phyloP scores from a whole-genome alignment of 2,797 vertebrate species.

The Nannoperca obscura region DNA sequence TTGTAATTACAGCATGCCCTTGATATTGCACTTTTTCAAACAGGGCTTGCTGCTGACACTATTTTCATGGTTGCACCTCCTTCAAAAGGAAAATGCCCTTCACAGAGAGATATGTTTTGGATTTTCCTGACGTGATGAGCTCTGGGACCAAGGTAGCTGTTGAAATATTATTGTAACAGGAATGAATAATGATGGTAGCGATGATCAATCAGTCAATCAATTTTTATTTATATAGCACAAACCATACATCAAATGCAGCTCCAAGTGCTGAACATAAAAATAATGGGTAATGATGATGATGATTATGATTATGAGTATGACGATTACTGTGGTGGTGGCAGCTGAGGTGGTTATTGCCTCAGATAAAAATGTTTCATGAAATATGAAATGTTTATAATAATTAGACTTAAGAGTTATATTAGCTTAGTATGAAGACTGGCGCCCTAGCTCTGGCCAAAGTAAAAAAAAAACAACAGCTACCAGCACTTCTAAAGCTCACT shows the following conservation, averaged over 20 bases:
- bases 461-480: not conserved
- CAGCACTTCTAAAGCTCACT: not conserved
- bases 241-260: too few relatives aligned
- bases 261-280: too few relatives aligned
- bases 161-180: conserved; percentile 8
- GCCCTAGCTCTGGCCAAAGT: not conserved
- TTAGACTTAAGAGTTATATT: not conserved
- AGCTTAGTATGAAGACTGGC: not conserved
- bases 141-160: conserved; percentile 5
- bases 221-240: too few relatives aligned
- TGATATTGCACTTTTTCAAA: conserved; percentile 64
- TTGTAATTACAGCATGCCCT: conserved; percentile 70
- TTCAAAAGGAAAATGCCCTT: conserved; percentile 50
- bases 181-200: conserved; percentile 6
- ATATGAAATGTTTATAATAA: not conserved
- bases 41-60: conserved; percentile 47
- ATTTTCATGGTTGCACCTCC: conserved; percentile 29
- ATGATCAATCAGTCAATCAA: not conserved
- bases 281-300: not conserved
- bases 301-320: not conserved
- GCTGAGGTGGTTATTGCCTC: not conserved
- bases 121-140: conserved; percentile 9
- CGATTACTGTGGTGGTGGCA: not conserved
- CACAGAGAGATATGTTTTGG: conserved; percentile 31
- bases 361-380: conserved; percentile 23